Evolutionary conservation across 2,888 invertebrate genomes (phyloP).

Genomic region (Ennomos erosarius): DNA sequence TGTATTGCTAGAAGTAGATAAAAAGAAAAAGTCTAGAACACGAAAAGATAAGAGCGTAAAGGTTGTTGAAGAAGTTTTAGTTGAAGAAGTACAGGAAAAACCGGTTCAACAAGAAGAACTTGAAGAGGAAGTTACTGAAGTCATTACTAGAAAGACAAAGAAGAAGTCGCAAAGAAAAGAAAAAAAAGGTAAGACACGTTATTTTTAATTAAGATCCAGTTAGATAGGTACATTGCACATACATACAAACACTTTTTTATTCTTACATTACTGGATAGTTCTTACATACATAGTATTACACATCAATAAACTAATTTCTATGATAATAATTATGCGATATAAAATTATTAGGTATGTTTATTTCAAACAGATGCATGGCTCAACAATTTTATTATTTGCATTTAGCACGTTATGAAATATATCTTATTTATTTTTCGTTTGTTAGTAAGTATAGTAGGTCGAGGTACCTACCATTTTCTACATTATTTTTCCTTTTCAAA

Average conservation of each 20-base stretch:
- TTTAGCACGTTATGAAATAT: too few species aligned
- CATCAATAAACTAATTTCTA: slow-evolving; percentile 23
- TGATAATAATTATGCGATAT: slow-evolving; percentile 16
- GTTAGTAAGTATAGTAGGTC: too few species aligned
- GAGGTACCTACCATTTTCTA: too few species aligned
- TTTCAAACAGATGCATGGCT: slow-evolving; percentile 69
- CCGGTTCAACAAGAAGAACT: slow-evolving; percentile 35
- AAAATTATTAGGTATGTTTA: slow-evolving; percentile 27
- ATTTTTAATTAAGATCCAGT: neutral
- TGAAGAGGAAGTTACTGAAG: slow-evolving; percentile 15
- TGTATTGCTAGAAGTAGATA: slow-evolving; percentile 41
- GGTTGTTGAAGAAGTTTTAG: slow-evolving; percentile 50
- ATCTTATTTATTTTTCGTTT: too few species aligned
- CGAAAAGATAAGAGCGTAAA: slow-evolving; percentile 41
- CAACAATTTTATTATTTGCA: slow-evolving; percentile 1
- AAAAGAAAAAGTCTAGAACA: slow-evolving; percentile 48
- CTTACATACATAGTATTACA: neutral
- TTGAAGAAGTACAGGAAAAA: slow-evolving; percentile 29
- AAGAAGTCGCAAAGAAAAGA: slow-evolving; percentile 44
- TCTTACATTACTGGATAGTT: too few species aligned
- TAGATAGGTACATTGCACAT: slow-evolving; percentile 2
- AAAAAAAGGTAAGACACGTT: slow-evolving; percentile 54
- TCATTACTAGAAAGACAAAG: slow-evolving; percentile 50
- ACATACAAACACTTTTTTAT: neutral
- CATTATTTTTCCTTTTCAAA: too few species aligned